Conservation (phyloP, 1,140 invertebrate species). For the Apolygus lucorum region DNA sequence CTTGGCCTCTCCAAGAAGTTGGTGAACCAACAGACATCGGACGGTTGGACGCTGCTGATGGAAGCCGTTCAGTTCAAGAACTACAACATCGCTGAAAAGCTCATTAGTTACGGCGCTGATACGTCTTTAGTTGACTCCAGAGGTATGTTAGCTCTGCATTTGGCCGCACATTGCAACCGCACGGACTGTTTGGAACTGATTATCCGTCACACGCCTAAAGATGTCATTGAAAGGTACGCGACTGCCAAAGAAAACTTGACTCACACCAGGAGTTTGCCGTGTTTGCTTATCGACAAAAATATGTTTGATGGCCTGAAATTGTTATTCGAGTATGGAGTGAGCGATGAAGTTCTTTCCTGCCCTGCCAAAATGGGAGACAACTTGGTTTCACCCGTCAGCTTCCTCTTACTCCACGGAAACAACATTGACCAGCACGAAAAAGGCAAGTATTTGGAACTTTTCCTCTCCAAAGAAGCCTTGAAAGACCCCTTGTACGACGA, state of each 20-base stretch:
- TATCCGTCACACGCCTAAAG: constrained; percentile 15
- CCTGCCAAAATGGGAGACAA: constrained; percentile 20
- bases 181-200: constrained; percentile 18
- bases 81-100: constrained; percentile 18
- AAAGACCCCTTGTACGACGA: constrained; percentile 7
- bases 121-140: constrained; percentile 18
- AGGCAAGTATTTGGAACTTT: constrained; percentile 21
- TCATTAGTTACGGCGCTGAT: constrained; percentile 19
- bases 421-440: constrained; percentile 1
- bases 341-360: constrained; percentile 16
- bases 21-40: constrained; percentile 15
- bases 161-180: constrained; percentile 20
- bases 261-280: constrained; percentile 10
- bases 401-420: constrained; percentile 12
- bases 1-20: background rate
- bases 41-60: constrained; percentile 26
- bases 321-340: constrained; percentile 8
- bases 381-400: constrained; percentile 19
- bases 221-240: constrained; percentile 19
- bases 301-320: constrained; percentile 20
- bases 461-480: constrained; percentile 15
- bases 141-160: constrained; percentile 18
- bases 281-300: constrained; percentile 19
- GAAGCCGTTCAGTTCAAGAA: constrained; percentile 23
- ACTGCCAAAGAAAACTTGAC: background rate